A percentile compares a stretch with the other conserved stretches of the same genome.
Conservation (phyloP, 1,140 invertebrate genomes). For the Bombus superbus region DNA sequence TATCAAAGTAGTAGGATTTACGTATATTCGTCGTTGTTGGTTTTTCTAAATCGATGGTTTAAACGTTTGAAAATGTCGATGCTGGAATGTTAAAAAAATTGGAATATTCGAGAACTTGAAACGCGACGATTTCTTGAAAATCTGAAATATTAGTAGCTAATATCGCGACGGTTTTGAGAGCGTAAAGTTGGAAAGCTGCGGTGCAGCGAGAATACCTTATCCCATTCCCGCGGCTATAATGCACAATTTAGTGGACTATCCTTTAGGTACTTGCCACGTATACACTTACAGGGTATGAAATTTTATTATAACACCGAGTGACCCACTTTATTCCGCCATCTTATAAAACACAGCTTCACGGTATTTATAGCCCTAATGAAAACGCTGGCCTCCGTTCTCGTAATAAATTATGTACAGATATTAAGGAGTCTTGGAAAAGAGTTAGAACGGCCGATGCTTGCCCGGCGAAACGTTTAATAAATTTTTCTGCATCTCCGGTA, state of each 20-base stretch:
- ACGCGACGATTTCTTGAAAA: background rate
- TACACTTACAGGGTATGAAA: background rate
- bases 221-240: background rate
- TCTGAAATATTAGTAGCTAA: background rate
- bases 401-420: constrained; percentile 54
- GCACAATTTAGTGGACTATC: constrained; percentile 18
- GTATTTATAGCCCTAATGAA: constrained; percentile 50
- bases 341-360: constrained; percentile 13
- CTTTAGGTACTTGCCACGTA: background rate
- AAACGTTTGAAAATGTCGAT: background rate
- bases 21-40: too few relatives aligned
- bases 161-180: background rate
- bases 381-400: constrained; percentile 8
- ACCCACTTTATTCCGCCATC: constrained; percentile 25
- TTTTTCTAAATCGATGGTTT: too few relatives aligned
- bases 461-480: constrained; percentile 56
- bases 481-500: constrained; percentile 50
- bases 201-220: background rate
- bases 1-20: too few relatives aligned
- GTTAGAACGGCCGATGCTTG: too few relatives aligned
- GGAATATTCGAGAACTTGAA: background rate
- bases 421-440: constrained; percentile 23
- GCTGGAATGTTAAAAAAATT: too few relatives aligned
- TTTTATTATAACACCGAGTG: constrained; percentile 30
- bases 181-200: background rate